phyloP scores from a whole-genome alignment of 2,797 vertebrate genomes.

The Dromococcyx pavoninus region DNA sequence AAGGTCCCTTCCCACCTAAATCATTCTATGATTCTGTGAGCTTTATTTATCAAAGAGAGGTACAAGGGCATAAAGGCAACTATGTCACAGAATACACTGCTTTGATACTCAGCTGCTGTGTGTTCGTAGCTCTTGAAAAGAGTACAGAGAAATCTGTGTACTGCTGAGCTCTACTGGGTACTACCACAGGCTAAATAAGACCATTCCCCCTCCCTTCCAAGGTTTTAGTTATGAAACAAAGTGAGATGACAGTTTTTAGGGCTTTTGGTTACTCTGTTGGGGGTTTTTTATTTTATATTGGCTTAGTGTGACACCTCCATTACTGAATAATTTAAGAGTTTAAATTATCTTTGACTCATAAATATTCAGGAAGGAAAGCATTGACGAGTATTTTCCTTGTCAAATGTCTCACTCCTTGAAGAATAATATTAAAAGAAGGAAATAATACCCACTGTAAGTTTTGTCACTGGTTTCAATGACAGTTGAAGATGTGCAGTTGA shows the following conservation, averaged over 20 bases:
- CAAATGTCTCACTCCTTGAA: background rate
- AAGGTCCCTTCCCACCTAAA: no score
- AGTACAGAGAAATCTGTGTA: no score
- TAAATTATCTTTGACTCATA: background rate
- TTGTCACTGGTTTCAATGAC: background rate
- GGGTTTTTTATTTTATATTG: accelerated
- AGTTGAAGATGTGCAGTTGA: background rate
- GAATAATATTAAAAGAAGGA: background rate
- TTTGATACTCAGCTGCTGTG: background rate
- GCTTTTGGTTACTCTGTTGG: background rate
- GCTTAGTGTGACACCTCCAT: background rate
- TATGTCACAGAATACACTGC: background rate
- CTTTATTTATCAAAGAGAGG: background rate
- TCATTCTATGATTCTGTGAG: no score
- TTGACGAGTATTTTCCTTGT: background rate
- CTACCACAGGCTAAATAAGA: background rate
- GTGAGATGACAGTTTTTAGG: background rate
- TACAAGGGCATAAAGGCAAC: background rate
- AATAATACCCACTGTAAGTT: background rate
- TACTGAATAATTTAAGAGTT: background rate
- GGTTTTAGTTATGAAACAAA: background rate
- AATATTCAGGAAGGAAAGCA: background rate
- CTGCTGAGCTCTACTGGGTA: background rate
- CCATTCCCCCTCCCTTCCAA: background rate
- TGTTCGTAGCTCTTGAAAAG: background rate